Evolutionary conservation across 1,140 invertebrate species (phyloP).

Genomic region (Caerostris darwini): DNA sequence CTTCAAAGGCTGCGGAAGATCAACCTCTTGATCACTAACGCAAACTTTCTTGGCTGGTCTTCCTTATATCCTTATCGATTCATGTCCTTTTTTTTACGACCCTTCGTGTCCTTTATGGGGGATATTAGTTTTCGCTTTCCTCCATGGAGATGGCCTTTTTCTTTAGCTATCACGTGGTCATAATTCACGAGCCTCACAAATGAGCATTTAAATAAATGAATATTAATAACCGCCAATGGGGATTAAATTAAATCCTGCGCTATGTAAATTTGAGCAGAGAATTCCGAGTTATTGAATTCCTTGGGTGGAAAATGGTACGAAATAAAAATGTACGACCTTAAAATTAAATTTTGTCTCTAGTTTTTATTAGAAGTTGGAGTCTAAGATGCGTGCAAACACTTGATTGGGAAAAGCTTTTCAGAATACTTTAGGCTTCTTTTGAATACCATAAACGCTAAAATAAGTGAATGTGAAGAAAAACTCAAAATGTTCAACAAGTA

Average conservation of each 20-base stretch:
- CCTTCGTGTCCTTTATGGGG: background rate
- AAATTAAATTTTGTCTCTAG: background rate
- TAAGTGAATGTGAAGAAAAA: too few species aligned
- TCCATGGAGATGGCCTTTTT: background rate
- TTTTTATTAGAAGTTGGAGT: background rate
- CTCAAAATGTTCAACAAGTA: too few species aligned
- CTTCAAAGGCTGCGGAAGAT: background rate
- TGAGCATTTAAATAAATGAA: slow-evolving; percentile 37
- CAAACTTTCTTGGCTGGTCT: background rate
- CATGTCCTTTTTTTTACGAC: background rate
- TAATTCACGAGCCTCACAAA: background rate
- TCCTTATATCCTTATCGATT: background rate
- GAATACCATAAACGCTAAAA: too few species aligned
- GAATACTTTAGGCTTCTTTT: background rate
- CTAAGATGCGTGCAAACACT: background rate
- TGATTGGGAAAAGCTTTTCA: background rate
- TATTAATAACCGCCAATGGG: background rate
- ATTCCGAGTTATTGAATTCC: background rate
- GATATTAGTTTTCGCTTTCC: slow-evolving; percentile 10
- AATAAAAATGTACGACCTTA: background rate
- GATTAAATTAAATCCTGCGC: background rate
- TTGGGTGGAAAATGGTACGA: background rate
- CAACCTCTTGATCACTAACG: background rate
- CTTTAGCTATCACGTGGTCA: background rate
- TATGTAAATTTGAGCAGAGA: background rate